phyloP scores from a whole-genome alignment of 2,888 invertebrate genomes.

The Onthophagus sagittarius region DNA sequence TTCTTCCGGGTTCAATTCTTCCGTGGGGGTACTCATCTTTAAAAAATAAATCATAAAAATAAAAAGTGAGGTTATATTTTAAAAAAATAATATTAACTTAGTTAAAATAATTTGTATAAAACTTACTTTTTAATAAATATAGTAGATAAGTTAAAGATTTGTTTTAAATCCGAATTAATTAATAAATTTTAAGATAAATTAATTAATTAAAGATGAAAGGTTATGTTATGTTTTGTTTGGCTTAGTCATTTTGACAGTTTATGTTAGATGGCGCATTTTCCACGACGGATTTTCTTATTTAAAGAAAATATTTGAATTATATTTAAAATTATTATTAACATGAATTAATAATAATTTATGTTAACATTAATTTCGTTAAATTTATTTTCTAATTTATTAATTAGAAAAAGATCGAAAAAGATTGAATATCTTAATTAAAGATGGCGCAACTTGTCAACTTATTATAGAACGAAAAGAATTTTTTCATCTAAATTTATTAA shows the following conservation, averaged over 20 bases:
- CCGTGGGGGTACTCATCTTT: constrained; percentile 23
- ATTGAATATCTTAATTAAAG: not conserved
- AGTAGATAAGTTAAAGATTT: too few relatives aligned
- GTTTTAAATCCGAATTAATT: not conserved
- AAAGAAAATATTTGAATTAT: not conserved
- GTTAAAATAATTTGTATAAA: not conserved
- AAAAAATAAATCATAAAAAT: too few relatives aligned
- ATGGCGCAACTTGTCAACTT: not conserved
- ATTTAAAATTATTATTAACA: not conserved
- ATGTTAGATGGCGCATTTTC: not conserved
- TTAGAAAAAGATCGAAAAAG: not conserved
- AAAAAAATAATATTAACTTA: too few relatives aligned
- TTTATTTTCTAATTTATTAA: not conserved
- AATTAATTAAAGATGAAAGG: not conserved
- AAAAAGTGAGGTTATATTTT: not conserved
- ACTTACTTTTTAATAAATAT: not conserved
- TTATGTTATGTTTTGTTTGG: too few relatives aligned
- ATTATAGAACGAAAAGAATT: not conserved
- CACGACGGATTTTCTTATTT: not conserved
- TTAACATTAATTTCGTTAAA: not conserved
- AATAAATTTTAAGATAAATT: not conserved
- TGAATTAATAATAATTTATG: not conserved
- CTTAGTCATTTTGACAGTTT: not conserved
- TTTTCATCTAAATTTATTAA: not conserved
- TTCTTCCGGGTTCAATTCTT: constrained; percentile 37